These are phyloP conservation scores for Laspeyria flexula DNA, from an alignment of 2,888 invertebrate species.

Conservation along the genomic window DNA sequence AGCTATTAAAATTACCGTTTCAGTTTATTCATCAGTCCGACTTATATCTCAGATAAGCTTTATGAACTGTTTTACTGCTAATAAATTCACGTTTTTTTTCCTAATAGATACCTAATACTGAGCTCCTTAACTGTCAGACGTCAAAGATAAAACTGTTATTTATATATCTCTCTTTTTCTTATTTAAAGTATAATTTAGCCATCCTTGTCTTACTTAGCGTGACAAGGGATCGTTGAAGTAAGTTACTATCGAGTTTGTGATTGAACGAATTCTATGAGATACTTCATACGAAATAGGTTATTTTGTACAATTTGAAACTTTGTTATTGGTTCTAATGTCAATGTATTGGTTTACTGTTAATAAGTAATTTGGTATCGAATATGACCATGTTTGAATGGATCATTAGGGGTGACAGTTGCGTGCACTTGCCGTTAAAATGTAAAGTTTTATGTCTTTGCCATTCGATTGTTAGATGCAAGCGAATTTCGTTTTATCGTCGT, in stretches of 20 bases:
- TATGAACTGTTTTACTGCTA: conserved; percentile 27
- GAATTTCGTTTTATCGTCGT: too few species aligned
- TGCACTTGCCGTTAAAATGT: too few species aligned
- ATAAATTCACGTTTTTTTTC: conserved; percentile 37
- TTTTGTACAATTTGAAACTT: conserved; percentile 32
- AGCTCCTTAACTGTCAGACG: conserved; percentile 32
- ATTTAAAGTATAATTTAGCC: conserved; percentile 10
- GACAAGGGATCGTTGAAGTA: conserved; percentile 59
- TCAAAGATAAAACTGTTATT: conserved; percentile 55
- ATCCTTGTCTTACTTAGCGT: conserved; percentile 56
- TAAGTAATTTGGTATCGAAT: background rate
- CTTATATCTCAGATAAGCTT: conserved; percentile 18
- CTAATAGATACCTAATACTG: conserved; percentile 32
- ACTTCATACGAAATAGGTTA: conserved; percentile 47
- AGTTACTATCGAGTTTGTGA: conserved; percentile 49
- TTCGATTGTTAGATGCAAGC: too few species aligned
- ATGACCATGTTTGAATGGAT: too few species aligned
- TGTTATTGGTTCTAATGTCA: conserved; percentile 4
- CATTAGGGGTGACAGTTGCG: too few species aligned
- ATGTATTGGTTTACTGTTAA: background rate
- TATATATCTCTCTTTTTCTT: conserved; percentile 45
- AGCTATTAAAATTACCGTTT: background rate
- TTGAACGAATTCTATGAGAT: conserved; percentile 61
- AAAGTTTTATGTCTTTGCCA: too few species aligned
- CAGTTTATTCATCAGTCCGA: conserved; percentile 8